Base-by-base conservation (phyloP, 1,140 invertebrate genomes). In the Drosophila repletoides region DNA sequence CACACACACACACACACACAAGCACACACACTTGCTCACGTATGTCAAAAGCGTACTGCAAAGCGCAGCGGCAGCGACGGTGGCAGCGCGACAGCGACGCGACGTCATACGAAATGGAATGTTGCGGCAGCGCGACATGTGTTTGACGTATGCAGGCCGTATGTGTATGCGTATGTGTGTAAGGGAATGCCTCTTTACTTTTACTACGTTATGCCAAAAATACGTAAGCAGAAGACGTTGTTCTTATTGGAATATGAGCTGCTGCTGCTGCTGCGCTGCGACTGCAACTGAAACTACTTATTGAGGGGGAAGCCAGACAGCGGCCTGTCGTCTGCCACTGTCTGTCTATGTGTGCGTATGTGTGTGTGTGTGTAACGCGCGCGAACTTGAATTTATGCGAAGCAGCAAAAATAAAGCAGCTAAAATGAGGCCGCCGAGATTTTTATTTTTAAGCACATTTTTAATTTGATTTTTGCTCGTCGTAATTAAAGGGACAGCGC, bases 201-300 rank as follows among this genome's bases (percentile, higher is more conserved):
- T 77, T 70, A 80, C 77, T 80, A 80, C 76, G 76, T 80, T 80
- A 80, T 77, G 64, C 46, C 40, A 28, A 56, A 64, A 43, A 55
- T 58, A 72, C 67, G 56, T 49, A 48, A 52, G 49, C 9, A n/a
- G 9, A 40, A 73, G 68, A 43, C 60, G 59, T 51, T 61, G 36
- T 52, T 64, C 43, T 52, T 60, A 63, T 55, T 68, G 48, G 33
- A 33, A 15, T n/a, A 14, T 7, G 17, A 26, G 29, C 4, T 24
- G 19, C 10, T 12, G 7, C 40, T 59, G 55, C 55, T 40, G 5
- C 12, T 29, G 29, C 14, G 28, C 36, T 28, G 19, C 26, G 15
- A 7, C 14, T 19, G 21, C 40, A 10, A 9, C 31, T 45, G 48
- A n/a, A n/a, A n/a, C 7, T 31, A 24, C 21, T 41, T 48, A 40